Percentiles rank a stretch among this genome's conserved stretches.
Conservation (phyloP, 2,797 vertebrate genomes). For the Lateolabrax maculatus region DNA sequence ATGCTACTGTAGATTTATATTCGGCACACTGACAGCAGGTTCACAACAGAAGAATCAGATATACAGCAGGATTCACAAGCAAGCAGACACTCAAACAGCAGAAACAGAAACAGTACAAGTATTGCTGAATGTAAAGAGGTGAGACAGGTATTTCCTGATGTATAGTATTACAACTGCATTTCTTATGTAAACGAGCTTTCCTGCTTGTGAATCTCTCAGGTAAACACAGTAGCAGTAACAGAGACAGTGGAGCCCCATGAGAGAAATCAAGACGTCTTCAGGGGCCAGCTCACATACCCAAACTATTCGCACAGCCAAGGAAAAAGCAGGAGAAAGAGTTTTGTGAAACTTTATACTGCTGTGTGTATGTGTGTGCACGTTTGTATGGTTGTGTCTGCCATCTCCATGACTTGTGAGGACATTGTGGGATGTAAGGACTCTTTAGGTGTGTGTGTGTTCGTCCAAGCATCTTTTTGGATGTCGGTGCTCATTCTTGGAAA, state of each 20-base stretch:
- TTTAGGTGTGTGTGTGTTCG: conserved; percentile 12
- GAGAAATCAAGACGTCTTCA: conserved; percentile 6
- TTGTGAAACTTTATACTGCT: conserved; percentile 19
- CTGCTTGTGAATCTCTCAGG: conserved; percentile 10
- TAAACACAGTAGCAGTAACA: conserved; percentile 8
- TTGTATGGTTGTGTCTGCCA: not conserved
- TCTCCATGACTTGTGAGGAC: not conserved
- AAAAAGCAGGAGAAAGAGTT: not conserved
- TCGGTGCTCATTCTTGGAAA: conserved; percentile 32
- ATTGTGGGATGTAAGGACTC: not conserved
- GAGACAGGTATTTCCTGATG: conserved; percentile 33
- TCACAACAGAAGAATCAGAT: conserved; percentile 12
- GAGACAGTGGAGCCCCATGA: not conserved
- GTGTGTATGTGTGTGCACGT: not conserved
- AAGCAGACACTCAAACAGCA: not conserved
- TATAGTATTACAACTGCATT: conserved; percentile 15
- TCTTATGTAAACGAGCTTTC: conserved; percentile 22
- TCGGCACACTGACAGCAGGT: conserved; percentile 20
- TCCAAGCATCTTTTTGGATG: conserved; percentile 22
- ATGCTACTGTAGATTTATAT: conserved; percentile 1
- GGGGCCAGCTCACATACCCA: not conserved
- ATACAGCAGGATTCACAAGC: conserved; percentile 1
- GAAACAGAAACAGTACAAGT: not conserved
- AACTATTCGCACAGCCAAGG: not conserved
- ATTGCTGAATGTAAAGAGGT: not conserved